Evolutionary conservation across 30 jellyfish, hydroid and myxozoan genomes (phyloP).

Genomic region (Chrysaora quinquecirrha): DNA sequence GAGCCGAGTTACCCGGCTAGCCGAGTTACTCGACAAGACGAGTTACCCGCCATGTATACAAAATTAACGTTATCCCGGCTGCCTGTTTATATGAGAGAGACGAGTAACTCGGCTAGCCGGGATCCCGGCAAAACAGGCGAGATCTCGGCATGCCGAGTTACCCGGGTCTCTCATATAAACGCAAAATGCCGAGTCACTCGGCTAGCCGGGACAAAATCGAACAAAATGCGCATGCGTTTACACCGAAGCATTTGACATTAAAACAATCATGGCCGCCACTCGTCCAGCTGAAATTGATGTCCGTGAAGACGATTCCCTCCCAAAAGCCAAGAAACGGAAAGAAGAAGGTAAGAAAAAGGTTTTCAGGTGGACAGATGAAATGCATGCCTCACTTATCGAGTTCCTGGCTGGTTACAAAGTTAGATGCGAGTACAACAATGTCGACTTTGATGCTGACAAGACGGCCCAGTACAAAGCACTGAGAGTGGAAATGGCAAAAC

Average conservation of each 20-base stretch:
- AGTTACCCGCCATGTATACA: not conserved
- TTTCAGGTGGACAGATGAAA: not conserved
- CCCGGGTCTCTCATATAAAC: not conserved
- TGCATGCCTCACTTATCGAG: not conserved
- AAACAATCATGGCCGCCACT: slow-evolving; percentile 12
- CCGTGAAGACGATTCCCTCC: not conserved
- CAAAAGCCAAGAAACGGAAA: not conserved
- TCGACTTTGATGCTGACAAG: not conserved
- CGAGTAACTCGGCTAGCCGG: slow-evolving; percentile 12
- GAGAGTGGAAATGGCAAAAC: not conserved
- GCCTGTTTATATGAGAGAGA: not conserved
- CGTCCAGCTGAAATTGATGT: not conserved
- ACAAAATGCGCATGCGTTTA: slow-evolving; percentile 3
- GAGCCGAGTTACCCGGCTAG: not conserved
- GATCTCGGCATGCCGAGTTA: not conserved
- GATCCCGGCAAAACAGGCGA: slow-evolving; percentile 36
- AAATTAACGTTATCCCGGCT: not conserved
- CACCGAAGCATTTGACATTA: too few relatives aligned
- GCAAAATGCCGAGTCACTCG: slow-evolving; percentile 1
- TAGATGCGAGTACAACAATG: not conserved
- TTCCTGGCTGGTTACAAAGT: not conserved
- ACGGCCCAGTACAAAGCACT: not conserved
- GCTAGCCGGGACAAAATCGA: slow-evolving; percentile 3
- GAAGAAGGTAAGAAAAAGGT: not conserved
- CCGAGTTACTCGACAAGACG: not conserved